Evolutionary conservation across 2,113 vertebrate species (phyloP).

Genomic region (Aptenodytes forsteri): DNA sequence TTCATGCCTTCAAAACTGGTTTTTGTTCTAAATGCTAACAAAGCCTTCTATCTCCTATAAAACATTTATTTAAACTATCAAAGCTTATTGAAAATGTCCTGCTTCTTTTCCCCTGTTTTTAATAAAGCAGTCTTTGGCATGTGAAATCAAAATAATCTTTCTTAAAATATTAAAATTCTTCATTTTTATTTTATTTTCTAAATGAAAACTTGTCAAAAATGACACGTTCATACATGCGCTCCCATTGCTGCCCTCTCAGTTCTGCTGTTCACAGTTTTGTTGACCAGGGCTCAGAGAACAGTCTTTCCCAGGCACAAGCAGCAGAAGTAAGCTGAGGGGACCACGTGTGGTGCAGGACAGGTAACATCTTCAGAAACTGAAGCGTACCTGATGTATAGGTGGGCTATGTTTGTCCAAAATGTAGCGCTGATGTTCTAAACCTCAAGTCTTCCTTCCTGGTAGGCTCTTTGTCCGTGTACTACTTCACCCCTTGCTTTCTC

Average conservation of each 20-base stretch:
- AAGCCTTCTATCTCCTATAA: background rate
- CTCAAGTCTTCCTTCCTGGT: background rate
- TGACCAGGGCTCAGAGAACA: background rate
- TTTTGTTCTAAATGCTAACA: background rate
- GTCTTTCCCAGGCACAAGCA: accelerated
- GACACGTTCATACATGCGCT: accelerated
- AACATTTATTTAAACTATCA: background rate
- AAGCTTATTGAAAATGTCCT: background rate
- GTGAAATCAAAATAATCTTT: background rate
- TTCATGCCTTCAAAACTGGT: background rate
- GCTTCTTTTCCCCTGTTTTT: background rate
- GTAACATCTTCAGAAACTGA: background rate
- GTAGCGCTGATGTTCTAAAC: background rate
- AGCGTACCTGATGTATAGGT: background rate
- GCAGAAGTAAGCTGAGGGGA: background rate
- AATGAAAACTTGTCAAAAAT: background rate
- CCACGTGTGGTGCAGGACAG: background rate
- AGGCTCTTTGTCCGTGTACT: background rate
- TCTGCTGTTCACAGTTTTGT: background rate
- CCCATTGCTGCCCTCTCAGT: background rate
- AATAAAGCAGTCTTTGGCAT: background rate
- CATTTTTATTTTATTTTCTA: background rate
- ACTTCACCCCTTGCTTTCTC: background rate
- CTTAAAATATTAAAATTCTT: background rate
- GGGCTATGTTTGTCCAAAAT: background rate